Evolutionary conservation across 2,888 invertebrate genomes (phyloP), one percentile per base, ranked within the genome.

Genomic region (Capitulum mitella): DNA sequence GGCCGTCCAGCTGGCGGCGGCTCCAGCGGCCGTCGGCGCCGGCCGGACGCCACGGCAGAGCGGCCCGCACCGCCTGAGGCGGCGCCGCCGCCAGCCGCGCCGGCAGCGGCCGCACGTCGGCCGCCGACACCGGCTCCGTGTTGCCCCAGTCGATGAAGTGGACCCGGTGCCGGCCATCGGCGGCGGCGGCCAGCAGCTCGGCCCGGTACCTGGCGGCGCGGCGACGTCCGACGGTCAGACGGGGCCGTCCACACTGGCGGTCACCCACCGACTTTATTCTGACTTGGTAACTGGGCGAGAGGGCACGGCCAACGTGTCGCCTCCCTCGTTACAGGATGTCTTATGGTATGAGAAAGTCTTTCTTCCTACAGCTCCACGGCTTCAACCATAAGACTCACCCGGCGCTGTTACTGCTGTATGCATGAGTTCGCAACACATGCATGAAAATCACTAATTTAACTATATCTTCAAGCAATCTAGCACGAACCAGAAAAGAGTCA

Each of bases 141-240:
- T 70, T 70, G 40, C 70, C 70, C 70, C 70, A 70, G 70, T 70
- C 70, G 37, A 70, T 1, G 70, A 70, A 70, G 26, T 40, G 40
- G 26, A 70, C 40, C 22, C 6, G 40, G 70, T 70, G 37, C 22
- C 26, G 40, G 70, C 37, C 26, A 40, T 37, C 70, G 16, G 22
- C 2, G 19, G 22, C 2, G 19, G 34, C 70, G 37, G 70, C 26
- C 26, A 19, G 37, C 10, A 70, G 26, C 8, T 22, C 22, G 22
- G 22, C 70, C 1, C 70, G 70, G 40, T 37, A 37, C 64, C 64
- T 64, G 77, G 77, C 79, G 78, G 12, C 80, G 76, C 19, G 78
- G 78, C 19, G 79, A 77, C 19, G 76, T 78, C 10, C n/a, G n/a
- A n/a, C n/a, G n/a, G 48, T 37, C 48, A 26, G 70, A 29, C n/a